Evolutionary conservation across 1,140 invertebrate species (phyloP).

Genomic region (Caenorhabditis latens): DNA sequence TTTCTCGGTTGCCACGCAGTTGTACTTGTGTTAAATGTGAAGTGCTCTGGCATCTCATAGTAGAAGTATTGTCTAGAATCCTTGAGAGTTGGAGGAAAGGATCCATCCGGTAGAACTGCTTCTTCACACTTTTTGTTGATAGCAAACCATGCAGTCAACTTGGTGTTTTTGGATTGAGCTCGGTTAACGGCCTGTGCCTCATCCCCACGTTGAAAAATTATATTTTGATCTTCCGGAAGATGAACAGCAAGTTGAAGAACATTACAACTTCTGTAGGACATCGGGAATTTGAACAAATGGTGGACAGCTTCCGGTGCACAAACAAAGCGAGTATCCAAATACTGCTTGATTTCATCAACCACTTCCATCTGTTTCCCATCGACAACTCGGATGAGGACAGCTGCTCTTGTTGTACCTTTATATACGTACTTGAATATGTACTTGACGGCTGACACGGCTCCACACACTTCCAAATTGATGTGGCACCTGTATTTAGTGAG

Average conservation of each 20-base stretch:
- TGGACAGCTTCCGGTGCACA: background rate
- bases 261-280: background rate
- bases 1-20: background rate
- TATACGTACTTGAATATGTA: constrained; percentile 43
- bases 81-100: background rate
- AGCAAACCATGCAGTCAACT: constrained; percentile 20
- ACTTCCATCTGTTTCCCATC: background rate
- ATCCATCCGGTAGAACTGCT: background rate
- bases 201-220: constrained; percentile 11
- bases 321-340: background rate
- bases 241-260: background rate
- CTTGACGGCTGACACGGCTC: constrained; percentile 33
- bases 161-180: background rate
- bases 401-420: constrained; percentile 7
- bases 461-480: constrained; percentile 32
- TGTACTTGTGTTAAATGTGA: background rate
- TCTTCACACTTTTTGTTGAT: background rate
- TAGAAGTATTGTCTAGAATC: constrained; percentile 2
- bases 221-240: background rate
- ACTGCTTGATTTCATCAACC: constrained; percentile 2
- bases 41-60: constrained; percentile 43
- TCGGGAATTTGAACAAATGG: background rate
- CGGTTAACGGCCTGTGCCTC: background rate
- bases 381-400: background rate
- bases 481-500: background rate